phyloP scores from a whole-genome alignment of 2,797 vertebrate genomes.

The Paedocypris micromegethes region DNA sequence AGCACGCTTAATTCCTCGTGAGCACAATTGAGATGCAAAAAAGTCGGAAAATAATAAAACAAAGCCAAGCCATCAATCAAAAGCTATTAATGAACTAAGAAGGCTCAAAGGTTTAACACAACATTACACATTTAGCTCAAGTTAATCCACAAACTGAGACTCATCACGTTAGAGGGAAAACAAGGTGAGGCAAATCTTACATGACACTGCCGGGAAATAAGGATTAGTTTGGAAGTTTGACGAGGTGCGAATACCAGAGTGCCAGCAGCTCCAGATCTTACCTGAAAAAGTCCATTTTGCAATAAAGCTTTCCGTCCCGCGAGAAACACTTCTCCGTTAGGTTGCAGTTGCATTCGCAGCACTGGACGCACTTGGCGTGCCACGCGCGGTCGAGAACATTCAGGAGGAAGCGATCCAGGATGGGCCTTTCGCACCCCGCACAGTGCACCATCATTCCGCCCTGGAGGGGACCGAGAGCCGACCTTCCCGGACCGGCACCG shows the following conservation, averaged over 20 bases:
- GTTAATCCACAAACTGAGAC: constrained; percentile 41
- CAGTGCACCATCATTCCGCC: constrained; percentile 90
- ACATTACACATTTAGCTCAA: constrained; percentile 31
- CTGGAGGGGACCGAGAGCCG: constrained; percentile 64
- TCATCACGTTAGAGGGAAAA: constrained; percentile 35
- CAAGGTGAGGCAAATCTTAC: constrained; percentile 35
- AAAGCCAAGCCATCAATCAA: constrained; percentile 24
- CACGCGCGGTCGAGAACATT: constrained; percentile 96
- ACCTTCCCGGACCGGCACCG: constrained; percentile 65
- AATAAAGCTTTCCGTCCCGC: constrained; percentile 95
- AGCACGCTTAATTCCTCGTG: too few species aligned
- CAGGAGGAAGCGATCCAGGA: constrained; percentile 94
- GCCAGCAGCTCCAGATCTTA: constrained; percentile 59
- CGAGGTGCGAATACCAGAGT: constrained; percentile 11
- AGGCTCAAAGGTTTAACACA: constrained; percentile 30
- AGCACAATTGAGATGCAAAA: background rate
- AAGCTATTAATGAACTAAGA: constrained; percentile 37
- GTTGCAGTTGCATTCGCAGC: constrained; percentile 94
- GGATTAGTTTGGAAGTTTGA: constrained; percentile 36
- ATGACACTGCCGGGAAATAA: constrained; percentile 37
- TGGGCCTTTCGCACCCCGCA: constrained; percentile 96
- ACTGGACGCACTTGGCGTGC: constrained; percentile 97
- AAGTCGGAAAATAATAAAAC: constrained; percentile 16
- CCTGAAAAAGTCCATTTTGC: constrained; percentile 98
- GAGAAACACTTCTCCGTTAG: constrained; percentile 97